phyloP scores from a whole-genome alignment of 2,797 vertebrate species.

The Orientallactaga sibirica region DNA sequence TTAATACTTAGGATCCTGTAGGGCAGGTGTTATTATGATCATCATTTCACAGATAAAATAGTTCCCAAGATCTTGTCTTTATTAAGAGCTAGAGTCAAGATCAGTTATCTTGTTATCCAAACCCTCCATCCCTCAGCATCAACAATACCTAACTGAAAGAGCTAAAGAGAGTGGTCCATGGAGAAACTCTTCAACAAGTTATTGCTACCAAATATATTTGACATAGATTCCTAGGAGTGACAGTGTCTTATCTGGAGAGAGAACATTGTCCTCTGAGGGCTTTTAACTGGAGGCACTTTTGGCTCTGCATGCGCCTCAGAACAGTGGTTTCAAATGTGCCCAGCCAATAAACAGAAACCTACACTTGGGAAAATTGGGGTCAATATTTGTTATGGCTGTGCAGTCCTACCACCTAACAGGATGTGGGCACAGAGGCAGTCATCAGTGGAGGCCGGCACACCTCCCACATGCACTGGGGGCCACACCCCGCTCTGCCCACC shows the following conservation, averaged over 20 bases:
- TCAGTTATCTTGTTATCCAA: background rate
- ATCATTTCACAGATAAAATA: slow-evolving; percentile 17
- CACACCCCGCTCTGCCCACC: slow-evolving; percentile 56
- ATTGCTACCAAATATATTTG: background rate
- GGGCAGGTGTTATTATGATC: background rate
- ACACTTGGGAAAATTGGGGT: slow-evolving; percentile 76
- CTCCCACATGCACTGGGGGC: background rate
- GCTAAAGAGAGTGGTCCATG: background rate
- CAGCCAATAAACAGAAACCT: slow-evolving; percentile 63
- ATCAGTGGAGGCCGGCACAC: slow-evolving; percentile 47
- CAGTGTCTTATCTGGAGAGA: background rate
- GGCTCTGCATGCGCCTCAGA: background rate
- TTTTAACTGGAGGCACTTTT: slow-evolving; percentile 19
- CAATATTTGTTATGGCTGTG: slow-evolving; percentile 69
- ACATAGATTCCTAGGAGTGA: background rate
- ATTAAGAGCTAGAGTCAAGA: background rate
- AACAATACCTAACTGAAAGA: background rate
- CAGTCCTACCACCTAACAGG: slow-evolving; percentile 74
- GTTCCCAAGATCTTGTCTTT: slow-evolving; percentile 21
- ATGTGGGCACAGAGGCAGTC: slow-evolving; percentile 69
- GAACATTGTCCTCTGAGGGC: background rate
- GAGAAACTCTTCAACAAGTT: background rate
- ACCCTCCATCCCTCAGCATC: background rate
- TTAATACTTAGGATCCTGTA: background rate
- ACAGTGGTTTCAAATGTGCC: background rate